These are phyloP conservation scores for Meghimatium bilineatum DNA, from an alignment of 2,888 invertebrate genomes.

Conservation along the genomic window DNA sequence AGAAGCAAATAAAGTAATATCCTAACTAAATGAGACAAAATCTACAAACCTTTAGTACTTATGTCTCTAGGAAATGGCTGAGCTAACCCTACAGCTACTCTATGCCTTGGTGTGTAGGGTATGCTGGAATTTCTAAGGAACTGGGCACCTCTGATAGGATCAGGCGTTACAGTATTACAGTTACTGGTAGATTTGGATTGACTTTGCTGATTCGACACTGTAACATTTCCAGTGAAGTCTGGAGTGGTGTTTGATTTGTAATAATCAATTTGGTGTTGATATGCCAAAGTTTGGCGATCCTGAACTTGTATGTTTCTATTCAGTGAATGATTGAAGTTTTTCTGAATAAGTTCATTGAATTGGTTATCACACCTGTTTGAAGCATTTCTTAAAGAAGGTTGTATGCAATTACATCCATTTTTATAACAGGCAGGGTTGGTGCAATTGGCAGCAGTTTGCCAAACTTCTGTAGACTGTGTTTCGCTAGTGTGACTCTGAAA, in stretches of 20 bases:
- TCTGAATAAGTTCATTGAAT: not conserved
- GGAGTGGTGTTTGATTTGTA: not conserved
- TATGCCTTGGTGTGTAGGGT: constrained; percentile 16
- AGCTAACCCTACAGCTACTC: constrained; percentile 12
- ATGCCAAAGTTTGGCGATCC: not conserved
- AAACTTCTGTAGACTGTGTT: not conserved
- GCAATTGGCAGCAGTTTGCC: not conserved
- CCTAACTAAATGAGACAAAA: not conserved
- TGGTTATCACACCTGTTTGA: not conserved
- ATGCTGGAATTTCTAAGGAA: not conserved
- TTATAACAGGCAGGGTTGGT: not conserved
- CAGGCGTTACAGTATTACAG: not conserved
- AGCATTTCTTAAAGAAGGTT: not conserved
- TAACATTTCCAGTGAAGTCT: not conserved
- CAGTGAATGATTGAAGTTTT: not conserved
- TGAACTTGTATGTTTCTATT: not conserved
- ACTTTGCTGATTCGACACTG: not conserved
- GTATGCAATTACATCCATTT: not conserved
- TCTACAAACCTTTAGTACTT: not conserved
- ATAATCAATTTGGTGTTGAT: no score
- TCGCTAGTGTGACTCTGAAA: not conserved
- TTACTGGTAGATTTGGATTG: not conserved
- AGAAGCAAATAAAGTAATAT: no score
- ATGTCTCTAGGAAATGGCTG: constrained; percentile 8
- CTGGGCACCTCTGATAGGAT: not conserved